A percentile compares a stretch with the other conserved stretches of the same genome.
These are phyloP conservation scores for Mastacembelus armatus DNA, from an alignment of 2,797 vertebrate species.

Conservation along the genomic window DNA sequence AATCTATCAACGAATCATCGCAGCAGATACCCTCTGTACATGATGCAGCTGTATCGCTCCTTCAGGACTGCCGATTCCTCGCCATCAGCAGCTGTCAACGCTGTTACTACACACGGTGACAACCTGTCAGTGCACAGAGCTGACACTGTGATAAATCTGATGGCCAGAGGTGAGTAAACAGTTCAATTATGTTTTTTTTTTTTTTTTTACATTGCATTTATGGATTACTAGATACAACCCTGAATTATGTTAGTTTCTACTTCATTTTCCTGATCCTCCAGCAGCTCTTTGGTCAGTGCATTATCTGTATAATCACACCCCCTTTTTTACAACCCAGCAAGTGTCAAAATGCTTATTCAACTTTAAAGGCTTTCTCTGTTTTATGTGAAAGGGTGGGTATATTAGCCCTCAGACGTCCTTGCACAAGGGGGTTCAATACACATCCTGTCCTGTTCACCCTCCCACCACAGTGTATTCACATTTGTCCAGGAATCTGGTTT, in stretches of 20 bases:
- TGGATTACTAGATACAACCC: background rate
- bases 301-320: slow-evolving; percentile 75
- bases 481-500: slow-evolving; percentile 75
- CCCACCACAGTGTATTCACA: slow-evolving; percentile 72
- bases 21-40: slow-evolving; percentile 81
- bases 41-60: slow-evolving; percentile 89
- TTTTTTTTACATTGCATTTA: background rate
- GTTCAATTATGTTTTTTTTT: background rate
- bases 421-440: slow-evolving; percentile 83
- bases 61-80: slow-evolving; percentile 59
- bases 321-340: slow-evolving; percentile 78
- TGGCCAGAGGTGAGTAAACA: slow-evolving; percentile 83
- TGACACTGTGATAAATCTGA: slow-evolving; percentile 84
- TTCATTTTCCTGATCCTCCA: slow-evolving; percentile 1
- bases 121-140: slow-evolving; percentile 58
- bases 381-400: slow-evolving; percentile 85
- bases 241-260: slow-evolving; percentile 20
- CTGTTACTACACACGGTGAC: slow-evolving; percentile 31
- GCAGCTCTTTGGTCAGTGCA: slow-evolving; percentile 47
- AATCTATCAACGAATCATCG: slow-evolving; percentile 51
- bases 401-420: slow-evolving; percentile 85
- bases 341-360: slow-evolving; percentile 84
- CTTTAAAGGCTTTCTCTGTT: slow-evolving; percentile 84
- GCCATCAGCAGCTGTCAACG: slow-evolving; percentile 27
- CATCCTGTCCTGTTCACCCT: slow-evolving; percentile 78